Evolutionary conservation across 2,888 invertebrate genomes (phyloP).

Genomic region (Hesperia comma): DNA sequence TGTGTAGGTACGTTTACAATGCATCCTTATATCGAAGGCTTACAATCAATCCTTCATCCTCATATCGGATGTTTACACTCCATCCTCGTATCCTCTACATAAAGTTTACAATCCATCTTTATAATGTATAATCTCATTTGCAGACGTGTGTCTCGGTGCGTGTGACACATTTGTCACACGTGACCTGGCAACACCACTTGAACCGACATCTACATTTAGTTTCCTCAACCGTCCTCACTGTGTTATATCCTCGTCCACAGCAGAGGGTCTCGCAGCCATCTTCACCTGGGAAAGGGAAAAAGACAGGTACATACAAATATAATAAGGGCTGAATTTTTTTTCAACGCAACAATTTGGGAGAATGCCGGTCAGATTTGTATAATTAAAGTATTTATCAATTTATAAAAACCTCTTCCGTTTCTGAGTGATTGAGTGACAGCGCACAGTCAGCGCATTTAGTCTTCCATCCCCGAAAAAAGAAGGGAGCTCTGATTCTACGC

Average conservation of each 20-base stretch:
- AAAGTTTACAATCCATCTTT: not conserved
- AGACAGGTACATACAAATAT: not conserved
- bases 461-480: no score
- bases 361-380: no score
- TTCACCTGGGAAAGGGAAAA: slow-evolving; percentile 76
- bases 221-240: slow-evolving; percentile 88
- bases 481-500: no score
- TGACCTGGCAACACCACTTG: slow-evolving; percentile 98
- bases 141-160: slow-evolving; percentile 92
- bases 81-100: not conserved
- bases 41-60: not conserved
- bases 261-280: slow-evolving; percentile 95
- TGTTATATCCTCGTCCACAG: slow-evolving; percentile 96
- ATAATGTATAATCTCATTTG: slow-evolving; percentile 79
- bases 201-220: slow-evolving; percentile 97
- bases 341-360: no score
- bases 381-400: no score
- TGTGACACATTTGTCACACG: slow-evolving; percentile 93
- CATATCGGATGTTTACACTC: not conserved
- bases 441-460: no score
- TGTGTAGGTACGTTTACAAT: no score
- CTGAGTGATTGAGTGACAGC: no score
- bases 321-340: no score
- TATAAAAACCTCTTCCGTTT: no score
- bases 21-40: not conserved